A percentile compares a stretch with the other conserved stretches of the same genome.
Evolutionary conservation across 2,113 vertebrate genomes (phyloP).

Genomic region (Chloroceryle aenea): DNA sequence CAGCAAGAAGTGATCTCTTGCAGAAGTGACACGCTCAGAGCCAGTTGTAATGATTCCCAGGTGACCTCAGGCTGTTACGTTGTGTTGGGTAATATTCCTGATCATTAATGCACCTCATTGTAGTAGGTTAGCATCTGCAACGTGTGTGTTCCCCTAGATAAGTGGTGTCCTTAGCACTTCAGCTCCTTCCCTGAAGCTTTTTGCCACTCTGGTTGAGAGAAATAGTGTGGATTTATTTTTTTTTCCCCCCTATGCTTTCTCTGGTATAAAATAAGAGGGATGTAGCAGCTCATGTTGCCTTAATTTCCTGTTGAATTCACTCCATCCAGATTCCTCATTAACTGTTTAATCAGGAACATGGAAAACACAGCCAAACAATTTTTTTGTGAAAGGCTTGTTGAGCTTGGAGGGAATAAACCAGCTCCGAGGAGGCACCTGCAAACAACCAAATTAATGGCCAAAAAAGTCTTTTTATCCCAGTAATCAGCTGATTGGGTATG

Average conservation of each 20-base stretch:
- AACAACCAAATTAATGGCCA: background rate
- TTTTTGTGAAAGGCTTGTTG: background rate
- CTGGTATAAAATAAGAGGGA: background rate
- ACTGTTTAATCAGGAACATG: background rate
- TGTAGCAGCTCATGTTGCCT: background rate
- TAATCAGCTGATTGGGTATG: background rate
- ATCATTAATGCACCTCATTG: fast-evolving
- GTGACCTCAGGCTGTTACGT: background rate
- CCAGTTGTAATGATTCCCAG: background rate
- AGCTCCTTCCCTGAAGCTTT: background rate
- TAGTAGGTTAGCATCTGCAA: background rate
- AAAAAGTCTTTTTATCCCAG: background rate
- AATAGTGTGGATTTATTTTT: background rate
- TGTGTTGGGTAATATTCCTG: background rate
- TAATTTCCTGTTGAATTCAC: background rate
- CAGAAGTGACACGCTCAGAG: background rate
- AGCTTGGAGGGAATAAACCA: background rate
- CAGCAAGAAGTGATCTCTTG: background rate
- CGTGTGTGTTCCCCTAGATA: background rate
- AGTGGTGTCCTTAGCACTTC: background rate
- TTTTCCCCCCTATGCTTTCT: background rate
- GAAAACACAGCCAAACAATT: background rate
- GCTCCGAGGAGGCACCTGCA: constrained; percentile 1
- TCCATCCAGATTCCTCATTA: background rate
- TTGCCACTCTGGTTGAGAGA: background rate